Conservation (phyloP, 2,113 vertebrate genomes). For the Aspiorhynchus laticeps region DNA sequence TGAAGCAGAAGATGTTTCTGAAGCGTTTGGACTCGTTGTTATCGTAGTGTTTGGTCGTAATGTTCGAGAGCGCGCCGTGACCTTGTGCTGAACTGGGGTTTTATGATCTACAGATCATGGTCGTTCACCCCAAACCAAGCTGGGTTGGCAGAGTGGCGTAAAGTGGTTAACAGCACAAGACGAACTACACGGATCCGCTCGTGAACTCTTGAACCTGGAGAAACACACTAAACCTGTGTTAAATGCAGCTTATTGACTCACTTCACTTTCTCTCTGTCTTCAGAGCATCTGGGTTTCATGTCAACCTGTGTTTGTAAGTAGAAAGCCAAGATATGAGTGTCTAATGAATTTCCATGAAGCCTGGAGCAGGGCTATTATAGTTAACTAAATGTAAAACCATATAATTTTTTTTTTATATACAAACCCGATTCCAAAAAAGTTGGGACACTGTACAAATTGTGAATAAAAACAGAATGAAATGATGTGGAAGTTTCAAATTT, state of each 20-base stretch:
- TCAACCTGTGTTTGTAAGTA: neutral
- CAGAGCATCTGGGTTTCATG: neutral
- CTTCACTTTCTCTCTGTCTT: neutral
- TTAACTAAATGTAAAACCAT: too few species aligned
- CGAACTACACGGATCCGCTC: slow-evolving; percentile 63
- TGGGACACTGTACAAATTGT: too few species aligned
- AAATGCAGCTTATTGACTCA: slow-evolving; percentile 5
- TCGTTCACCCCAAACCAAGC: slow-evolving; percentile 72
- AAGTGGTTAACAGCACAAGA: slow-evolving; percentile 67
- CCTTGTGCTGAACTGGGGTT: slow-evolving; percentile 47
- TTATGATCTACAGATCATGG: slow-evolving; percentile 71
- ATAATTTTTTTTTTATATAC: too few species aligned
- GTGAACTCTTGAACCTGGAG: slow-evolving; percentile 66
- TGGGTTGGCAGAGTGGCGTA: slow-evolving; percentile 71
- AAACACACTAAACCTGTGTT: slow-evolving; percentile 56
- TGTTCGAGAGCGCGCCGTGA: neutral
- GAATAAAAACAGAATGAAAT: too few species aligned
- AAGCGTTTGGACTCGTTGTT: neutral
- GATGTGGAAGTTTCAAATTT: too few species aligned
- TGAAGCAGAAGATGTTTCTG: slow-evolving; percentile 39
- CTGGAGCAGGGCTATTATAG: neutral
- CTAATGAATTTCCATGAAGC: neutral
- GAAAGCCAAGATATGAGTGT: neutral
- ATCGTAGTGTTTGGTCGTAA: neutral
- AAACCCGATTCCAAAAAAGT: too few species aligned